Conservation (phyloP, 64 coral and sea anemone genomes). For the Anthopleura sola region DNA sequence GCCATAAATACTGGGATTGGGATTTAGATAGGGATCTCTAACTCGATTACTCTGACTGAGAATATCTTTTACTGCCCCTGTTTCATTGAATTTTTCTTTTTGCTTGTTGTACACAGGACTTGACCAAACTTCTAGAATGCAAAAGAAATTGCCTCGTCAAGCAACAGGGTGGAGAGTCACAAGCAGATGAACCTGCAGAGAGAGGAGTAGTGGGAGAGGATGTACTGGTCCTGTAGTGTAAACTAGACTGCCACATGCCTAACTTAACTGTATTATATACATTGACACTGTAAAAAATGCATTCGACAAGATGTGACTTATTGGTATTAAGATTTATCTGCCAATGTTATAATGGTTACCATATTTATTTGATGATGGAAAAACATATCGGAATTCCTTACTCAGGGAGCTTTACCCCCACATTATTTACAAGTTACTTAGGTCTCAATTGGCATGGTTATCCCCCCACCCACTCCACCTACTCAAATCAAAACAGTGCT, state of each 20-base stretch:
- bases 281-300: background rate
- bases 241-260: background rate
- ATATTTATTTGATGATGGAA: too few relatives aligned
- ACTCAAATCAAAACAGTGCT: too few relatives aligned
- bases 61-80: too few relatives aligned
- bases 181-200: constrained; percentile 1
- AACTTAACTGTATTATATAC: background rate
- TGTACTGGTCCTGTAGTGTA: constrained; percentile 34
- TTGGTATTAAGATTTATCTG: background rate
- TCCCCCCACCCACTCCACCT: too few relatives aligned
- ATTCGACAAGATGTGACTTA: background rate
- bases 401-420: too few relatives aligned
- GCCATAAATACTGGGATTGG: too few relatives aligned
- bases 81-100: background rate
- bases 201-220: constrained; percentile 39
- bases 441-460: too few relatives aligned
- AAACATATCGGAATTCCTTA: too few relatives aligned
- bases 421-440: too few relatives aligned
- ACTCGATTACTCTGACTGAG: too few relatives aligned
- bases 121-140: constrained; percentile 67
- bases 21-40: too few relatives aligned
- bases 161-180: background rate
- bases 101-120: constrained; percentile 34
- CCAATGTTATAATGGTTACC: too few relatives aligned
- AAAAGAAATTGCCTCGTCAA: constrained; percentile 59